Conservation (phyloP, 1,140 invertebrate species). For the Drosophila lini region DNA sequence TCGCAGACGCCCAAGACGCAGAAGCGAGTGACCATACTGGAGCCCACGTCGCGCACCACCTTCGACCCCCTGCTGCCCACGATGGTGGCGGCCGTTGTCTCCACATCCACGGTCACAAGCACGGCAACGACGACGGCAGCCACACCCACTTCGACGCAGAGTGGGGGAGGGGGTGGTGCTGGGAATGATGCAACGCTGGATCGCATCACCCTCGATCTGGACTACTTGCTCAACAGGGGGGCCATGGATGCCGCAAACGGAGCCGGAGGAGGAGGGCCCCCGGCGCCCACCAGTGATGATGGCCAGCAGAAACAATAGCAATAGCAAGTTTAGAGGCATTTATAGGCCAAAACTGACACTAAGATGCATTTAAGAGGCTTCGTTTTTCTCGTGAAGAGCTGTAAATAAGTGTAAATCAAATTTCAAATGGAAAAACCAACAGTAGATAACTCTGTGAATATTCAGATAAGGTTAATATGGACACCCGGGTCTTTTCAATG, state of each 20-base stretch:
- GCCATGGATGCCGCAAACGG: conserved; percentile 33
- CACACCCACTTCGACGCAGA: conserved; percentile 51
- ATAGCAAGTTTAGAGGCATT: conserved; percentile 30
- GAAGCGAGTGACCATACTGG: conserved; percentile 82
- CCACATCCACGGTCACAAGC: conserved; percentile 56
- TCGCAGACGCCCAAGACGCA: conserved; percentile 76
- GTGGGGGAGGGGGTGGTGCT: conserved; percentile 11
- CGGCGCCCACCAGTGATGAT: conserved; percentile 39
- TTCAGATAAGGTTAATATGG: conserved; percentile 10
- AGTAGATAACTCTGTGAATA: conserved; percentile 52
- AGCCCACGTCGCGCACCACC: conserved; percentile 74
- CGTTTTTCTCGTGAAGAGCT: conserved; percentile 20
- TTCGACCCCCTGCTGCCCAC: conserved; percentile 79
- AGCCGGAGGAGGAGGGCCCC: conserved; percentile 27
- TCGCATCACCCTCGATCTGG: conserved; percentile 90
- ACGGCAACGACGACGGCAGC: conserved; percentile 55
- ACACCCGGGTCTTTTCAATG: conserved; percentile 6
- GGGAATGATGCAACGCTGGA: conserved; percentile 86
- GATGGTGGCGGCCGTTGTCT: conserved; percentile 71
- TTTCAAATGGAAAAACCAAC: conserved; percentile 1
- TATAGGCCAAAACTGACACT: conserved; percentile 21
- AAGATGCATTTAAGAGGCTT: conserved; percentile 53
- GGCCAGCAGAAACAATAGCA: conserved; percentile 49
- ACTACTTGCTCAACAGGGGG: conserved; percentile 88
- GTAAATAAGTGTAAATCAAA: conserved; percentile 54